These are phyloP conservation scores for Lithobates pipiens DNA, from an alignment of 2,797 vertebrate genomes.

Conservation along the genomic window DNA sequence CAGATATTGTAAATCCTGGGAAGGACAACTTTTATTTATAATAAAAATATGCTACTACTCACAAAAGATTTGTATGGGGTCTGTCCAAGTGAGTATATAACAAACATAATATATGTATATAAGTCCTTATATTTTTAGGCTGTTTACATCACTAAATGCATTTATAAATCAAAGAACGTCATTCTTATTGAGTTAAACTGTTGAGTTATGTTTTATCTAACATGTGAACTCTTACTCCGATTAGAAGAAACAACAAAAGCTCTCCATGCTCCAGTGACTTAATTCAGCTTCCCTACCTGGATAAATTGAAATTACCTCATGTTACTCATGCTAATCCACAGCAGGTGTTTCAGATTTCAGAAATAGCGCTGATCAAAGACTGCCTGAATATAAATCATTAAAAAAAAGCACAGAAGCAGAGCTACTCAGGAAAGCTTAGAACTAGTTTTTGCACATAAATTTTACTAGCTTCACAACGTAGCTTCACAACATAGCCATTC, in stretches of 20 bases:
- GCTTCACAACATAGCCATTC: not conserved
- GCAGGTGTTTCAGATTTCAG: conserved; percentile 46
- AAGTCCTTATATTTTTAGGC: not conserved
- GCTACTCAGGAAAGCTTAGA: not conserved
- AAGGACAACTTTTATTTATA: not conserved
- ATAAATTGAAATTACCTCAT: conserved; percentile 58
- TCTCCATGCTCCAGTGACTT: conserved; percentile 44
- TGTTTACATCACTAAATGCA: not conserved
- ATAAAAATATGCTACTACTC: not conserved
- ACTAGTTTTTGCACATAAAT: not conserved
- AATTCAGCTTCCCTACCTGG: conserved; percentile 51
- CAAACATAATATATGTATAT: not conserved
- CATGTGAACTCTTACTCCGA: conserved; percentile 31
- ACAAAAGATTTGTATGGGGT: not conserved
- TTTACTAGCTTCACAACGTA: not conserved
- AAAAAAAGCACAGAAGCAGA: conserved; percentile 2
- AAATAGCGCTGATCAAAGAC: conserved; percentile 52
- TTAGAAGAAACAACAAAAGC: conserved; percentile 55
- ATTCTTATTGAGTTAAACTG: conserved; percentile 42
- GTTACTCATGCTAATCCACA: conserved; percentile 57
- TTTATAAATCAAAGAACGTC: conserved; percentile 7
- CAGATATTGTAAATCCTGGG: not conserved
- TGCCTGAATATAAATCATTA: conserved; percentile 53
- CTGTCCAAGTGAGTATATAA: not conserved
- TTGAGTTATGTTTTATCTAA: conserved; percentile 34